A percentile compares a stretch with the other conserved stretches of the same genome.
These are phyloP conservation scores for Ceriagrion tenellum DNA, from an alignment of 2,888 invertebrate species.

Conservation along the genomic window DNA sequence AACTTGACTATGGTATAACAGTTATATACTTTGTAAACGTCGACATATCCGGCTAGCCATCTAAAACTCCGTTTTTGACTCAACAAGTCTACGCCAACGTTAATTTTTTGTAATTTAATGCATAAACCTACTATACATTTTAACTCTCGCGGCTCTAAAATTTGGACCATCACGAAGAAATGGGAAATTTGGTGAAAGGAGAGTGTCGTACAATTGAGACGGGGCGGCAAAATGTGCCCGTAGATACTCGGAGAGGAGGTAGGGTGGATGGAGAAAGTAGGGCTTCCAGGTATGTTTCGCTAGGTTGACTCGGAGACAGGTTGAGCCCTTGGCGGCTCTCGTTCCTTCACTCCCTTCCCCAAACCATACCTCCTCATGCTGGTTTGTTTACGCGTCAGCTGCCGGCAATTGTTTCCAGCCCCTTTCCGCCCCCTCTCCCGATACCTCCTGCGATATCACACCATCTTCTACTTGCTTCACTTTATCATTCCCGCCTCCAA, in stretches of 20 bases:
- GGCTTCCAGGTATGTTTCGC: not conserved
- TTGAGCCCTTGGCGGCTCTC: not conserved
- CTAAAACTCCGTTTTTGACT: no score
- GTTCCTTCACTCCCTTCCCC: not conserved
- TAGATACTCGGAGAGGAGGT: not conserved
- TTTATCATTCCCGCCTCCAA: not conserved
- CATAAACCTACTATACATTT: no score
- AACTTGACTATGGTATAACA: no score
- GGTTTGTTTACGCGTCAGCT: slow-evolving; percentile 16
- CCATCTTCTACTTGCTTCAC: not conserved
- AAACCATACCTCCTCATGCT: not conserved
- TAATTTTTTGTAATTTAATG: no score
- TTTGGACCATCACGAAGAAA: not conserved
- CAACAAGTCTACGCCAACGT: no score
- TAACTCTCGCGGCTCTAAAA: not conserved
- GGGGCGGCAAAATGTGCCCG: not conserved
- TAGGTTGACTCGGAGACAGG: not conserved
- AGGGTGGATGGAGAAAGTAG: not conserved
- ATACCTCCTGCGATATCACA: not conserved
- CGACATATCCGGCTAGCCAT: no score
- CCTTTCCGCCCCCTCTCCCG: no score
- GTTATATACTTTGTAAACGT: no score
- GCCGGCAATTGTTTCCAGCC: slow-evolving; percentile 20
- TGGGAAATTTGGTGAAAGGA: not conserved
- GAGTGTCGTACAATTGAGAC: not conserved